Evolutionary conservation across 2,888 invertebrate species (phyloP).

Genomic region (Cheilosia soror): DNA sequence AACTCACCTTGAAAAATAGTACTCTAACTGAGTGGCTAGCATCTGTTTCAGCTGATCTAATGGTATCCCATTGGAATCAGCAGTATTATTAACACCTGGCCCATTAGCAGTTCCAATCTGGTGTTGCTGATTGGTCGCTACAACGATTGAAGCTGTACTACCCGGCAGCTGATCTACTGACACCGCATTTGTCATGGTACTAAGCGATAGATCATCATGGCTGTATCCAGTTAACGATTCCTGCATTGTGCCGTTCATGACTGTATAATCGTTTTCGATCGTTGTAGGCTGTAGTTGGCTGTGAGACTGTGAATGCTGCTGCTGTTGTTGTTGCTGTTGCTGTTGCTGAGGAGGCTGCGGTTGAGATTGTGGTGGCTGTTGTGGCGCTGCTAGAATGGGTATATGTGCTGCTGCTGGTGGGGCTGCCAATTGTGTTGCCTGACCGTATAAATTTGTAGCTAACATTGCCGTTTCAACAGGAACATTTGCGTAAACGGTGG

Average conservation of each 20-base stretch:
- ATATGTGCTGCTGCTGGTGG: conserved; percentile 80
- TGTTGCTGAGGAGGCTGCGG: conserved; percentile 76
- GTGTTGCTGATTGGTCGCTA: conserved; percentile 75
- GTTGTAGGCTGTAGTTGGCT: conserved; percentile 80
- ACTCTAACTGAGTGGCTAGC: conserved; percentile 93
- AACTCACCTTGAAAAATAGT: conserved; percentile 93
- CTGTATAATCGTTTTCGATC: conserved; percentile 81
- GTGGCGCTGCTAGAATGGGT: conserved; percentile 81
- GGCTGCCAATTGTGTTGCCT: conserved; percentile 81
- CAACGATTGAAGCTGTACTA: conserved; percentile 72
- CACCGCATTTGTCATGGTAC: conserved; percentile 80
- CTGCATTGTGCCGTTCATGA: conserved; percentile 82
- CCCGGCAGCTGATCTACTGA: conserved; percentile 80
- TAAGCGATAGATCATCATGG: conserved; percentile 78
- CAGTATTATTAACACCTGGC: conserved; percentile 78
- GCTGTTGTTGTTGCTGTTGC: conserved; percentile 76
- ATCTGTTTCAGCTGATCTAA: conserved; percentile 90
- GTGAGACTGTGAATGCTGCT: conserved; percentile 75
- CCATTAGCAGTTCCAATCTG: conserved; percentile 74
- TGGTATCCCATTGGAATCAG: conserved; percentile 85
- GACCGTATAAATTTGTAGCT: conserved; percentile 82
- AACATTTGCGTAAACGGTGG: conserved; percentile 88
- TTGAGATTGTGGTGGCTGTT: conserved; percentile 78
- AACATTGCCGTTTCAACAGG: conserved; percentile 86
- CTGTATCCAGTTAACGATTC: conserved; percentile 81